Base-by-base conservation (phyloP, 2,888 invertebrate species). In the Tiphia femorata region DNA sequence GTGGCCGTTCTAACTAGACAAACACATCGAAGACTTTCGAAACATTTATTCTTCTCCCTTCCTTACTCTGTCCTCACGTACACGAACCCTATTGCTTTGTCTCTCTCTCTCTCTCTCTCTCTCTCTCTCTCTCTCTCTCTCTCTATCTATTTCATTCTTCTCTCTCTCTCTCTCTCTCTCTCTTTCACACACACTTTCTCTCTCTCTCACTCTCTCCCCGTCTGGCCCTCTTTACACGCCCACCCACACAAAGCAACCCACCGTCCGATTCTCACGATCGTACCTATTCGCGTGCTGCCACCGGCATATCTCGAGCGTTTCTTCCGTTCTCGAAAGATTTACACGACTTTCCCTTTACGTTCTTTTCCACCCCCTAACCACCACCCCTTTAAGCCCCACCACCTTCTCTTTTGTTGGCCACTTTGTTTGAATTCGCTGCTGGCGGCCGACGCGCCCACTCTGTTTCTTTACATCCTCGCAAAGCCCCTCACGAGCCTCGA, bases 211-310 rank as follows among this genome's bases (percentile, higher is more conserved):
- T 33, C 12, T 33, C 33, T 25, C 42, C n/a, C 3, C 33, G 3
- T 33, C 21, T 12, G 8, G 20, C 20, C 20, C 14, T 35, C 21
- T 30, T 30, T 8, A 7, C 33, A 20, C 30, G 20, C 33, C 35
- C 33, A 33, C 23, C 12, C 16, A 10, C n/a, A n/a, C n/a, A n/a
- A n/a, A n/a, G n/a, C n/a, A n/a, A n/a, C n/a, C n/a, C n/a, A n/a
- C n/a, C n/a, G n/a, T n/a, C n/a, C n/a, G n/a, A n/a, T n/a, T n/a
- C n/a, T n/a, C n/a, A n/a, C n/a, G n/a, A n/a, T n/a, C n/a, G n/a
- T n/a, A n/a, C n/a, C n/a, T 41, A 56, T 46, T 52, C 53, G 46
- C 47, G 56, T 47, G 29, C 42, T 56, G 52, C 58, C 29, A 42
- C 55, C 49, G 58, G 38, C 44, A 49, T 19, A 17, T n/a, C n/a